Conservation (phyloP, 2,797 vertebrate species). For the Danio aesculapii region DNA sequence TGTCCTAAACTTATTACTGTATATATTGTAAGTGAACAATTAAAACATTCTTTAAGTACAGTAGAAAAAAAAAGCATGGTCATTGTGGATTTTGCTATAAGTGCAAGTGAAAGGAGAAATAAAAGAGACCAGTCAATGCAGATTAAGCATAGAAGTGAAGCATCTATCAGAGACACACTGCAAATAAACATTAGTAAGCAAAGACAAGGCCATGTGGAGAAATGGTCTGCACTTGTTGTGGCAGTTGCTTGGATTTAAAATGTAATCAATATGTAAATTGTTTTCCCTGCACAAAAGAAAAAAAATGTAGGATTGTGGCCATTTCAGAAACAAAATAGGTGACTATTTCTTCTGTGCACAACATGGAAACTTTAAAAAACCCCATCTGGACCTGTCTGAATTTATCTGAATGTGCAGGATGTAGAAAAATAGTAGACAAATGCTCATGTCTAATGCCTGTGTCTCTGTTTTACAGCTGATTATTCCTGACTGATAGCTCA, state of each 20-base stretch:
- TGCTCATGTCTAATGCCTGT: conserved; percentile 12
- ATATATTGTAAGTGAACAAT: not conserved
- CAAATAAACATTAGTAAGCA: conserved; percentile 20
- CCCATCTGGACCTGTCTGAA: conserved; percentile 21
- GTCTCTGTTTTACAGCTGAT: conserved; percentile 7
- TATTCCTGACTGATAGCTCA: conserved; percentile 7
- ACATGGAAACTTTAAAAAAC: conserved; percentile 8
- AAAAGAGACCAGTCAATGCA: conserved; percentile 15
- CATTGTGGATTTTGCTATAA: not conserved
- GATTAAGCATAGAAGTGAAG: conserved; percentile 36
- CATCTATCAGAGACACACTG: conserved; percentile 28
- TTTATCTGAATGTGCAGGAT: conserved; percentile 20
- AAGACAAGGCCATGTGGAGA: conserved; percentile 4
- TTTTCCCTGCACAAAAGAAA: conserved; percentile 30
- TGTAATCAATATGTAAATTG: conserved; percentile 62
- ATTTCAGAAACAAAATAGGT: conserved; percentile 31
- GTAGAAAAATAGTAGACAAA: conserved; percentile 1
- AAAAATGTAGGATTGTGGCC: conserved; percentile 16
- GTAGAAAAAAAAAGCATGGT: not conserved
- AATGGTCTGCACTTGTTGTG: conserved; percentile 15
- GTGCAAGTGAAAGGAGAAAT: conserved; percentile 4
- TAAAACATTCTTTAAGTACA: not conserved
- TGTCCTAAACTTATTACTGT: not conserved
- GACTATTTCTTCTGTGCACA: not conserved
- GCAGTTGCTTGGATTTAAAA: conserved; percentile 37